A percentile compares a stretch with the other conserved stretches of the same genome.
Evolutionary conservation across 2,888 invertebrate genomes (phyloP).

Genomic region (Monochamus alternatus): DNA sequence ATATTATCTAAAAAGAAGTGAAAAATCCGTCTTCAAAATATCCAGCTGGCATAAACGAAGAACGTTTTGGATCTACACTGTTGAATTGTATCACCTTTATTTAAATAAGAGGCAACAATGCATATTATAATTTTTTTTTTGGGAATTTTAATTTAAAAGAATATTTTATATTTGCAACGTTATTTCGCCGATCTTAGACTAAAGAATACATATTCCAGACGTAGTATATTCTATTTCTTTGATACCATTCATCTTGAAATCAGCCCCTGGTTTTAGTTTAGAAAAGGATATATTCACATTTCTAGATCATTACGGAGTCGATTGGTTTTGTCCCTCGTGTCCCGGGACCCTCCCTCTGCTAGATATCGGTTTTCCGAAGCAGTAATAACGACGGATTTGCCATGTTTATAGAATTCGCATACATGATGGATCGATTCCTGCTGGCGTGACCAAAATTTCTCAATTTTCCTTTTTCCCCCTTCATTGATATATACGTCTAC

Average conservation of each 20-base stretch:
- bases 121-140: too few relatives aligned
- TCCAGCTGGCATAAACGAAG: too few relatives aligned
- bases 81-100: too few relatives aligned
- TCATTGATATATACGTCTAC: not conserved
- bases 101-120: too few relatives aligned
- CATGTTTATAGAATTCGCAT: constrained; percentile 4
- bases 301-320: constrained; percentile 16
- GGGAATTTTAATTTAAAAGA: too few relatives aligned
- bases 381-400: constrained; percentile 6
- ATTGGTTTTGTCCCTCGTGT: constrained; percentile 24
- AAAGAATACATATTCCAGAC: not conserved
- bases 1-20: too few relatives aligned
- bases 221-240: not conserved
- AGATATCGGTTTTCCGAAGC: constrained; percentile 22
- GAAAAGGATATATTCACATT: constrained; percentile 17
- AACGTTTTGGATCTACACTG: too few relatives aligned
- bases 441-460: not conserved
- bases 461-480: not conserved
- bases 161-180: too few relatives aligned
- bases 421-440: not conserved
- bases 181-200: too few relatives aligned
- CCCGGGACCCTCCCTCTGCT: not conserved
- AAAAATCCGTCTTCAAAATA: too few relatives aligned
- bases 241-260: too few relatives aligned
- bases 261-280: constrained; percentile 6